Base-by-base conservation (phyloP, 2,797 vertebrate species). In the Pterois miles region DNA sequence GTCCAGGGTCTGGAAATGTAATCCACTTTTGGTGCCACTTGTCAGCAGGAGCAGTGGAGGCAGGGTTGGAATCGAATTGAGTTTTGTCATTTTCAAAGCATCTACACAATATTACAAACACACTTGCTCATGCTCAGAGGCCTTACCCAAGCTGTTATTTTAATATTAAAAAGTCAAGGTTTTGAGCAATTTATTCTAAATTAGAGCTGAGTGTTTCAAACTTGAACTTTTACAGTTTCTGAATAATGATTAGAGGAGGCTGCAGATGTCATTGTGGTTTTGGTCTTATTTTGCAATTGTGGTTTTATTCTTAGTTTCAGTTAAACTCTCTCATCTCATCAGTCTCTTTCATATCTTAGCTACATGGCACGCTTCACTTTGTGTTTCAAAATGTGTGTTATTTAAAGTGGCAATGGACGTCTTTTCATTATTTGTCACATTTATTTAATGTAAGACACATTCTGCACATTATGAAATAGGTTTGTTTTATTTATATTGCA, bases 11-110 rank as follows among this genome's bases (percentile, higher is more conserved):
- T 81, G 66, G 73, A 85, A 58, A 80, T 78, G 71, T 84, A 86
- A 88, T 92, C 76, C 79, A 82, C 65, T 84, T 80, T 72, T 85
- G 66, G 81, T 77, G 68, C 74, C 69, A 82, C 84, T 83, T 86
- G 86, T 89, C 85, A 89, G 78, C 66, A 82, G 63, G 69, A 70
- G 43, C 65, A 50, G 40, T 38, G 34, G 69, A 69, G 52, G 71
- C 63, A 52, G 40, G 56, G n/a, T 38, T 67, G 54, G 23, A 80
- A 46, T 60, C 59, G 36, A 79, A 70, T 62, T 53, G 62, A 75
- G 27, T 53, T 79, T 53, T 52, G 16, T 63, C n/a, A 63, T 62
- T 78, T 81, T 83, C 46, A 71, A 54, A 73, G 23, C n/a, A 56
- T 58, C 50, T 40, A 57, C 56, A 31, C 23, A 69, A 59, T 46